These are phyloP conservation scores for Anas bernieri DNA, from an alignment of 2,797 vertebrate species.

Conservation along the genomic window DNA sequence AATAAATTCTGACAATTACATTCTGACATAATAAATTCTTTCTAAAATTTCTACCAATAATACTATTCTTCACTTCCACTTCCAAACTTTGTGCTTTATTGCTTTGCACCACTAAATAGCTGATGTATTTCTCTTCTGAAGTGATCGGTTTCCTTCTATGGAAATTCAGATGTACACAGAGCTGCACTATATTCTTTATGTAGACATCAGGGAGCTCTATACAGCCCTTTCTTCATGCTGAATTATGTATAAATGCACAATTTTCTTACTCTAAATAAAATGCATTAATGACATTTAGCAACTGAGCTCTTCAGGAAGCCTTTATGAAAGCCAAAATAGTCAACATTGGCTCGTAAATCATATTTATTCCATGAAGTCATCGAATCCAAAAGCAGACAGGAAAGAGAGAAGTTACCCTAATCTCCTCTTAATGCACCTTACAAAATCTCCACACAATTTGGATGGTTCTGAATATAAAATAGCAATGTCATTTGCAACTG, in stretches of 20 bases:
- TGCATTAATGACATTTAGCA: background rate
- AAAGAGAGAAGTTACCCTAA: background rate
- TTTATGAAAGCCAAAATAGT: background rate
- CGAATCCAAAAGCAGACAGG: slow-evolving; percentile 11
- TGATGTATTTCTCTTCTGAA: slow-evolving; percentile 10
- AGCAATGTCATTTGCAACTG: slow-evolving; percentile 21
- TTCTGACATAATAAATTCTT: slow-evolving; percentile 41
- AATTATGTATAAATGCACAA: slow-evolving; percentile 30
- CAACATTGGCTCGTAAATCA: background rate
- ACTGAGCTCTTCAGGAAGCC: background rate
- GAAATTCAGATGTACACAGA: slow-evolving; percentile 19
- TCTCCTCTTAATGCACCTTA: background rate
- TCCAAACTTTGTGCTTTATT: slow-evolving; percentile 9
- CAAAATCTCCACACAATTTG: slow-evolving; percentile 15
- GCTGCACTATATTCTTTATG: background rate
- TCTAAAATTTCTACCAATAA: slow-evolving; percentile 38
- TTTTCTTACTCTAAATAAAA: slow-evolving; percentile 16
- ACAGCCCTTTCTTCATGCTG: background rate
- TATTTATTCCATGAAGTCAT: slow-evolving; percentile 4
- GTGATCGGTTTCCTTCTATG: background rate
- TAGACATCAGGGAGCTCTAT: background rate
- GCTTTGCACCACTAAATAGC: background rate
- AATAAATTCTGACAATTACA: slow-evolving; percentile 46
- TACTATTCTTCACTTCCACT: slow-evolving; percentile 22
- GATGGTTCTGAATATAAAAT: background rate